Conservation (phyloP, 2,113 vertebrate species). For the Kryptolebias marmoratus region DNA sequence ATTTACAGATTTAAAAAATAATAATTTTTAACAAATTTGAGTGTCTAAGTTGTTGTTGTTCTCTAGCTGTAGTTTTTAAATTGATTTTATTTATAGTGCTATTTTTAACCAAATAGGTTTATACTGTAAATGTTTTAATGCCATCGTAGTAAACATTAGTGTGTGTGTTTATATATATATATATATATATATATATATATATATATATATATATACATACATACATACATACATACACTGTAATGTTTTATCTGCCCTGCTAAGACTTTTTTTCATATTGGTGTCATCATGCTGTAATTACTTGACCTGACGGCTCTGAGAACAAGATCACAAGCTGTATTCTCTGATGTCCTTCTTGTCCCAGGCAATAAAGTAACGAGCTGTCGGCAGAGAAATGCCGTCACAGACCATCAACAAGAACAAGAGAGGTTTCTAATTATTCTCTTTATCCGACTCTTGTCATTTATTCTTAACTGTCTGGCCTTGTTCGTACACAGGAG, state of each 20-base stretch:
- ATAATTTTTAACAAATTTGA: neutral
- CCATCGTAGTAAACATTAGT: too few relatives aligned
- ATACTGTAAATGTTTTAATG: too few relatives aligned
- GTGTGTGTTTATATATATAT: too few relatives aligned
- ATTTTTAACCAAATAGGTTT: neutral
- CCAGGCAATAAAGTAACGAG: neutral
- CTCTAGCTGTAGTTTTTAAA: neutral
- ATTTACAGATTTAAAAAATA: neutral
- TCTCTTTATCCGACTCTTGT: conserved; percentile 26
- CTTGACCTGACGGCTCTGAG: neutral
- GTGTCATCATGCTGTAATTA: neutral
- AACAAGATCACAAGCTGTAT: neutral
- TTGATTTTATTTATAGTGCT: neutral
- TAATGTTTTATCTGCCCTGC: neutral
- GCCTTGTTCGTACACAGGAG: neutral
- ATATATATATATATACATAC: too few relatives aligned
- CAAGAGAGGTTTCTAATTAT: conserved; percentile 31
- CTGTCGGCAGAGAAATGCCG: conserved; percentile 15
- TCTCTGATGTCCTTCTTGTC: conserved; percentile 2
- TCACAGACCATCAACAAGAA: conserved; percentile 26
- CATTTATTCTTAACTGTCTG: neutral
- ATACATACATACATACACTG: neutral
- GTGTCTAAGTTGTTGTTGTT: neutral
- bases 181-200: too few relatives aligned
- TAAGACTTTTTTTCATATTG: too few relatives aligned